phyloP scores from a whole-genome alignment of 1,140 invertebrate genomes.

The Rhizoglyphus robini region DNA sequence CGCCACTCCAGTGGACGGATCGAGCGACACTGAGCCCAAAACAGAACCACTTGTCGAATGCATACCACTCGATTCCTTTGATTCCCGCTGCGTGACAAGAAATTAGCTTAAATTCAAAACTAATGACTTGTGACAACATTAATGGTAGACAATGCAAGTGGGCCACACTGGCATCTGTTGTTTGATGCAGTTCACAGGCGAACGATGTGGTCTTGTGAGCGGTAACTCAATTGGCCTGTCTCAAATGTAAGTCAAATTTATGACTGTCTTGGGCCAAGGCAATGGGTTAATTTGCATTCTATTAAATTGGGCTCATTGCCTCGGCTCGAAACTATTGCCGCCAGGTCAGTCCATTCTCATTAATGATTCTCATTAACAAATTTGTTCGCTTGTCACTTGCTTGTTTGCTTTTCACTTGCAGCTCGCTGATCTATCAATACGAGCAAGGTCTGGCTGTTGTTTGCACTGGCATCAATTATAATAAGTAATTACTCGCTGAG shows the following conservation, averaged over 20 bases:
- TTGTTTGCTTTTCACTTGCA: neutral
- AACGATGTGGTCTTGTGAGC: too few species aligned
- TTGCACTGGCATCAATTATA: neutral
- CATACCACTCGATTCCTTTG: neutral
- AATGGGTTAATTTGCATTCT: conserved; percentile 6
- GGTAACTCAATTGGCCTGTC: neutral
- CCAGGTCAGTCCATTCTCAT: neutral
- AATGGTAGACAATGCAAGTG: neutral
- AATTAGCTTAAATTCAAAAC: neutral
- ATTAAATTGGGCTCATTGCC: neutral
- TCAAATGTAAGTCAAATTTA: conserved; percentile 2
- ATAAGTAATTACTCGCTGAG: neutral
- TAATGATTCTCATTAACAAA: too few species aligned
- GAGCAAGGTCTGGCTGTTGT: neutral
- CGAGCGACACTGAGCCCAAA: too few species aligned
- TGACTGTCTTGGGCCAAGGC: neutral
- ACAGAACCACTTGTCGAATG: conserved; percentile 6
- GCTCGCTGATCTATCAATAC: neutral
- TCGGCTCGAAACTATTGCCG: neutral
- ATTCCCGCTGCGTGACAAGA: neutral
- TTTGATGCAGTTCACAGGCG: neutral
- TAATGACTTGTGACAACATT: conserved; percentile 5
- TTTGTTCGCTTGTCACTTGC: neutral
- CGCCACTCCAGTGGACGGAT: too few species aligned
- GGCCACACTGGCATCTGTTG: neutral